These are phyloP conservation scores for Calyptomena viridis DNA, from an alignment of 2,113 vertebrate species.

Conservation along the genomic window DNA sequence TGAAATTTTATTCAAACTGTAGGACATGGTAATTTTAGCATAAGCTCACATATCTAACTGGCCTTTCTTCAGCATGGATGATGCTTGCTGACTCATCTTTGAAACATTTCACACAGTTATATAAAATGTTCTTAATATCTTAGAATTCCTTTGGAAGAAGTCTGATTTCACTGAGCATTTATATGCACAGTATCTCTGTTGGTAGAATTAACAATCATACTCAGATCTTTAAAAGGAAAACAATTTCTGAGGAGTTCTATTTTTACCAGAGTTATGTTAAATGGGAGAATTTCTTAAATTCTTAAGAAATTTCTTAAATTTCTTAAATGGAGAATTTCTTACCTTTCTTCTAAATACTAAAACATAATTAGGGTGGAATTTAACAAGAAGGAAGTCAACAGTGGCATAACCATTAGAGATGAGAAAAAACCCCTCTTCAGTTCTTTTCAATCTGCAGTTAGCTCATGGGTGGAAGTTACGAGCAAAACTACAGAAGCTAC, in stretches of 20 bases:
- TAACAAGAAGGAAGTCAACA: not conserved
- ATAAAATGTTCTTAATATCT: not conserved
- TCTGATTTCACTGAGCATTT: not conserved
- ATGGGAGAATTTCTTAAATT: too few relatives aligned
- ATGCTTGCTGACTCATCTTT: not conserved
- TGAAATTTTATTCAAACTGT: not conserved
- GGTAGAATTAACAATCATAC: not conserved
- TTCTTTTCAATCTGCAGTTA: not conserved
- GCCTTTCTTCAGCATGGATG: not conserved
- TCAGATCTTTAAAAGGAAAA: not conserved
- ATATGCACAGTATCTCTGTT: not conserved
- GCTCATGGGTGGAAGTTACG: not conserved
- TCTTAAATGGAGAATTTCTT: not conserved
- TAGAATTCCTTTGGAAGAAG: not conserved
- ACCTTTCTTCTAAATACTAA: not conserved
- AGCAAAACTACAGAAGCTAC: not conserved
- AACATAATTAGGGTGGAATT: not conserved
- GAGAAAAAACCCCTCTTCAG: not conserved
- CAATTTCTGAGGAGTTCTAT: not conserved
- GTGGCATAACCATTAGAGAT: not conserved
- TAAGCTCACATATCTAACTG: not conserved
- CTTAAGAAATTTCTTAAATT: too few relatives aligned
- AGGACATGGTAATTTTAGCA: not conserved
- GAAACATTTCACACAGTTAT: not conserved
- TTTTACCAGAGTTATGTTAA: not conserved